Evolutionary conservation across 2,888 invertebrate species (phyloP), one percentile per base, ranked within the genome.

Genomic region (Diaperis boleti): DNA sequence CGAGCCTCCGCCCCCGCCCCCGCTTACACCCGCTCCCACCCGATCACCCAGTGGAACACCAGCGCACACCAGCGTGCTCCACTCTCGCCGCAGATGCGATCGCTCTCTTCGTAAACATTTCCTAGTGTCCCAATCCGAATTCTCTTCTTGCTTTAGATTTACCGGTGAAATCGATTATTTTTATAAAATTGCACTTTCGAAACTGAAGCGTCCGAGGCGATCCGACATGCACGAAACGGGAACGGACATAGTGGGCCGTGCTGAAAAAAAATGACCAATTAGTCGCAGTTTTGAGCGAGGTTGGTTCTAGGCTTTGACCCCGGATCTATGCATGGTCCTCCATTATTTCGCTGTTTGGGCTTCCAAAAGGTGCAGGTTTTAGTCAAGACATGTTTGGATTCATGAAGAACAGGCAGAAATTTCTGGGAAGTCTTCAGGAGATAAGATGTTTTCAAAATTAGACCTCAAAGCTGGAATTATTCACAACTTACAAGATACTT

Each of bases 71-170:
- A 54, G 65, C 71, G 70, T 69, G 68, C 70, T 71, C 66, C 67
- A 49, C 68, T 45, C 61, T 55, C 55, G 45, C 47, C 59, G 59
- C 59, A 49, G 55, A 54, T 50, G 57, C 62, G 62, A 59, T 67
- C 66, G 67, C 52, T 69, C 69, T 70, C 72, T 69, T 73, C n/a
- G n/a, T n/a, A n/a, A n/a, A 73, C 73, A 74, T 75, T 76, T 76
- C 76, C 75, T 76, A 74, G 76, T 75, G 75, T 75, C 72, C 72
- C 72, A 74, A 75, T 73, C 33, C 11, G 33, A 33, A 33, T 5
- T 50, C 42, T 42, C 20, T 41, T 33, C 62, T n/a, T n/a, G n/a
- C n/a, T n/a, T n/a, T n/a, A n/a, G n/a, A 44, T 55, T 14, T 39
- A 14, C 26, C 49, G 47, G n/a, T 35, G 33, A n/a, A 35, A n/a